Percentiles rank a stretch among this genome's conserved stretches.
Conservation (phyloP, 2,113 vertebrate genomes). For the Perca flavescens region DNA sequence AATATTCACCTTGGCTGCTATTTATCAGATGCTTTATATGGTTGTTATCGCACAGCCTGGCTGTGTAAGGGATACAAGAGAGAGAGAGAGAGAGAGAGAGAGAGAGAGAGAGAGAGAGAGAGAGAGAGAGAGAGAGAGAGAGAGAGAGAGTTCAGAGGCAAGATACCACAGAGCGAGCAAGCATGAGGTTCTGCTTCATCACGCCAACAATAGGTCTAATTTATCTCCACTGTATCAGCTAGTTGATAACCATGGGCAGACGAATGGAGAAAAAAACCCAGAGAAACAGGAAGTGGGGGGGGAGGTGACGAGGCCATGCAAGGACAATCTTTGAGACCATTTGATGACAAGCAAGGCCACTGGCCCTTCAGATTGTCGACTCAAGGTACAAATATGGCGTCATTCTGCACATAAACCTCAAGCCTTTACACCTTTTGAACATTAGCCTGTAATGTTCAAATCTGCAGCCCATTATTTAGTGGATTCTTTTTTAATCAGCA, state of each 20-base stretch:
- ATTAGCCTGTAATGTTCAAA: background rate
- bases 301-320: background rate
- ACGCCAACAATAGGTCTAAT: constrained; percentile 49
- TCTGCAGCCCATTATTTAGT: background rate
- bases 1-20: constrained; percentile 64
- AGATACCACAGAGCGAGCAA: constrained; percentile 24
- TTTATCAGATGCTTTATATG: constrained; percentile 64
- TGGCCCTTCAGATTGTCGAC: background rate
- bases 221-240: constrained; percentile 52
- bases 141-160: background rate
- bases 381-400: background rate
- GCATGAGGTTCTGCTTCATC: constrained; percentile 44
- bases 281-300: constrained; percentile 24
- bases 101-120: background rate
- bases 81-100: constrained; percentile 5
- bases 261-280: constrained; percentile 16
- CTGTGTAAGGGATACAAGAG: constrained; percentile 15
- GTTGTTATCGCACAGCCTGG: constrained; percentile 39
- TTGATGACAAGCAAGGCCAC: constrained; percentile 25
- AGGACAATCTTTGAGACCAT: constrained; percentile 18
- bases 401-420: background rate
- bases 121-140: constrained; percentile 6
- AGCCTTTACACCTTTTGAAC: background rate
- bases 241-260: constrained; percentile 37
- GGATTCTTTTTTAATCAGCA: background rate